Evolutionary conservation across 35 echinoderm and acorn worm species (phyloP).

Genomic region (Ptychodera flava): DNA sequence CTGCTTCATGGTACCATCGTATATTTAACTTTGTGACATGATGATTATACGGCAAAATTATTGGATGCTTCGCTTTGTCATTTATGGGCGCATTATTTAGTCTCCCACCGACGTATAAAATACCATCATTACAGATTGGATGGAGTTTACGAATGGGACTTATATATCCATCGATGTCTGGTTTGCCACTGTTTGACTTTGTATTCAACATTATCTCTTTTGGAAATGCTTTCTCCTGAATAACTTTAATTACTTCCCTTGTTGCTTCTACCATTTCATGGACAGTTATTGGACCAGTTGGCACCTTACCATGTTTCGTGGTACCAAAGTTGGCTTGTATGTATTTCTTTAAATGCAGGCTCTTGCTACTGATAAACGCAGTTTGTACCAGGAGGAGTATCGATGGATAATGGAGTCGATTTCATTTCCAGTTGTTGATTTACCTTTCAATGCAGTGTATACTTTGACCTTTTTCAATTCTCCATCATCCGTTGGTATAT

Average conservation of each 20-base stretch:
- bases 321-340: too few relatives aligned
- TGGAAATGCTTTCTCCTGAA: slow-evolving; percentile 28
- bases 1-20: too few relatives aligned
- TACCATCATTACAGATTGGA: slow-evolving; percentile 23
- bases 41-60: slow-evolving; percentile 35
- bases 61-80: slow-evolving; percentile 23
- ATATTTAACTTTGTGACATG: slow-evolving; percentile 39
- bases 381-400: too few relatives aligned
- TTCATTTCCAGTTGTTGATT: too few relatives aligned
- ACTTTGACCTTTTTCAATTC: background rate
- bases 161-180: background rate
- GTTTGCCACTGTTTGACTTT: background rate
- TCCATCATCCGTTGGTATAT: background rate
- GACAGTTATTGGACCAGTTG: background rate
- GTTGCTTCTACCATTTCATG: background rate
- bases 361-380: too few relatives aligned
- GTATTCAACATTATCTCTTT: background rate
- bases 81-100: slow-evolving; percentile 17
- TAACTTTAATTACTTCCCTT: slow-evolving; percentile 5
- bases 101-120: slow-evolving; percentile 42
- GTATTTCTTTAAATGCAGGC: too few relatives aligned
- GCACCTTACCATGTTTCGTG: too few relatives aligned
- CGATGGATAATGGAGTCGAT: too few relatives aligned
- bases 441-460: too few relatives aligned
- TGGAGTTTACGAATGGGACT: background rate